Conservation (phyloP, 2,888 invertebrate species). For the Mylabris sibirica region DNA sequence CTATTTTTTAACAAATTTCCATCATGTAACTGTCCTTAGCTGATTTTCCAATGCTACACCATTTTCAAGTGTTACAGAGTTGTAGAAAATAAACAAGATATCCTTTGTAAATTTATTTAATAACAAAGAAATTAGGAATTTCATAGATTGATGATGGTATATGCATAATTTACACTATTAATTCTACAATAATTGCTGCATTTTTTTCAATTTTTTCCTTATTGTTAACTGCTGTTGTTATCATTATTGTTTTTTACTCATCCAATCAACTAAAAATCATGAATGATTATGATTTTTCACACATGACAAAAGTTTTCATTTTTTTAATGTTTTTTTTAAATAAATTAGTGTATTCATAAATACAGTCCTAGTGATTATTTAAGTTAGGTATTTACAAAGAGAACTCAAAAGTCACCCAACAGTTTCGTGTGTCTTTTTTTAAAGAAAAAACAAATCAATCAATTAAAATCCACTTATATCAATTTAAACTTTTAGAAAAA, state of each 20-base stretch:
- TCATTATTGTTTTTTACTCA: background rate
- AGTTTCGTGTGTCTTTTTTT: conserved; percentile 14
- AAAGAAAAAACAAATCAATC: background rate
- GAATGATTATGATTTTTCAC: conserved; percentile 43
- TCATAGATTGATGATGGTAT: conserved; percentile 48
- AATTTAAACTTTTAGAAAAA: background rate
- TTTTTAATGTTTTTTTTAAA: conserved; percentile 27
- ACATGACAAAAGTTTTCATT: conserved; percentile 40
- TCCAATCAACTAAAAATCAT: conserved; percentile 44
- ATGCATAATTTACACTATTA: conserved; percentile 49
- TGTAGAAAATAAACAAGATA: background rate
- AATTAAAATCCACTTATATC: background rate
- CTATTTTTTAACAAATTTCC: no score
- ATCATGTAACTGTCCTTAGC: no score
- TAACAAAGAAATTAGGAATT: conserved; percentile 50
- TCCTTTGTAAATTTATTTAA: conserved; percentile 49
- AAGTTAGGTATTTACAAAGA: conserved; percentile 47
- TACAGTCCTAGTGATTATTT: conserved; percentile 44
- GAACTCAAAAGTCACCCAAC: conserved; percentile 43
- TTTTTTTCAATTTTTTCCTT: conserved; percentile 23
- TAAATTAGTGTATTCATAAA: conserved; percentile 49
- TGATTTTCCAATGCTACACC: no score
- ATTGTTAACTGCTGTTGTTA: background rate
- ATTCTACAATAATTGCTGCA: conserved; percentile 44
- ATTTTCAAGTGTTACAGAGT: no score